Conservation (phyloP, 2,797 vertebrate species). For the Galagoides demidoff region DNA sequence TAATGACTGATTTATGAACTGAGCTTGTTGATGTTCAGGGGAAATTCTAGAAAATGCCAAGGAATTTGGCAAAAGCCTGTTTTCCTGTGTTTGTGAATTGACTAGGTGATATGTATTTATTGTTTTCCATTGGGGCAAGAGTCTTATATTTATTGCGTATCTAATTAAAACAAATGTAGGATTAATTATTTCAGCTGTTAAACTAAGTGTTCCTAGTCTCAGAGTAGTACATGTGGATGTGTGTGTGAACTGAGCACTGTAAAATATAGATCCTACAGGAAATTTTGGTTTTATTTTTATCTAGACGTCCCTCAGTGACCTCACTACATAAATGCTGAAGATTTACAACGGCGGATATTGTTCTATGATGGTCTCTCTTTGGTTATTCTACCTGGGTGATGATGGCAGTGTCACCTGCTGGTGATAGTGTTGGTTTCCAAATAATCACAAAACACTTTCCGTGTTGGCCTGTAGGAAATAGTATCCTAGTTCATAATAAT, state of each 20-base stretch:
- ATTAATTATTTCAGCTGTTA: slow-evolving; percentile 29
- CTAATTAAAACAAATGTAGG: not conserved
- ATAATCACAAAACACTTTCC: not conserved
- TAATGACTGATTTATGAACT: not conserved
- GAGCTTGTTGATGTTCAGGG: not conserved
- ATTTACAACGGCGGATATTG: not conserved
- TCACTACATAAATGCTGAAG: not conserved
- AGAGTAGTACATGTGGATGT: not conserved
- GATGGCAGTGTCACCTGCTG: not conserved
- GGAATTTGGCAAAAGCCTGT: not conserved
- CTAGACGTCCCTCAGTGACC: not conserved
- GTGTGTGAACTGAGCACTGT: not conserved
- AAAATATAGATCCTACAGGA: not conserved
- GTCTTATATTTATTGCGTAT: not conserved
- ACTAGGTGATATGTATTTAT: not conserved
- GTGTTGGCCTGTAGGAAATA: not conserved
- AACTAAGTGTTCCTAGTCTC: not conserved
- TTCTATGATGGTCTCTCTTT: not conserved
- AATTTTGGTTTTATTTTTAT: not conserved
- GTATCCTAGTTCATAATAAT: not conserved
- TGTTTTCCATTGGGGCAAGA: not conserved
- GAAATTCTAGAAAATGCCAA: slow-evolving; percentile 28
- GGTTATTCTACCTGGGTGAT: not conserved
- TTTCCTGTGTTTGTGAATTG: not conserved
- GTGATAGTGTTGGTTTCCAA: not conserved